Evolutionary conservation across 64 coral and sea anemone species (phyloP).

Genomic region (Montipora capricornis): DNA sequence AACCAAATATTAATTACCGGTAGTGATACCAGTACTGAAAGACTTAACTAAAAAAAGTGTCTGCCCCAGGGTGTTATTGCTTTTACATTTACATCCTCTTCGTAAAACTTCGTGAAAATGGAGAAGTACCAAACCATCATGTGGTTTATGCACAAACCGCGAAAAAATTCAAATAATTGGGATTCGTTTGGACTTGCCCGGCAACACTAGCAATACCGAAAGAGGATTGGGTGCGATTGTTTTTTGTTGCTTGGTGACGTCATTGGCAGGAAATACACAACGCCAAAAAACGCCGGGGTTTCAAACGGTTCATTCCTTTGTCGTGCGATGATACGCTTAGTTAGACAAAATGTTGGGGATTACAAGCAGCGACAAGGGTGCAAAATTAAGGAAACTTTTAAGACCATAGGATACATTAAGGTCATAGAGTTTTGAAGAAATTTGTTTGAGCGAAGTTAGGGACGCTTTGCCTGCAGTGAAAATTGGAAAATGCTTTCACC

Average conservation of each 20-base stretch:
- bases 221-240: constrained; percentile 33
- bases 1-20: too few species aligned
- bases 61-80: too few species aligned
- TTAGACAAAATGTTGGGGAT: too few species aligned
- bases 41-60: too few species aligned
- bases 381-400: neutral
- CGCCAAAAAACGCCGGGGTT: neutral
- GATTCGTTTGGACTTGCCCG: constrained; percentile 41
- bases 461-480: too few species aligned
- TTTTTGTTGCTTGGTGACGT: constrained; percentile 45
- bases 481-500: constrained; percentile 20
- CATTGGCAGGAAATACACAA: neutral
- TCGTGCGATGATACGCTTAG: neutral
- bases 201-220: neutral
- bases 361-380: too few species aligned
- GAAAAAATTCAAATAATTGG: neutral
- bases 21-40: too few species aligned
- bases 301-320: constrained; percentile 11
- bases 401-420: neutral
- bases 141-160: neutral
- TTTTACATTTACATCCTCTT: neutral
- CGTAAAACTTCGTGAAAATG: too few species aligned
- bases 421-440: neutral
- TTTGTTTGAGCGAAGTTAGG: too few species aligned
- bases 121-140: too few species aligned